Conservation (phyloP, 2,797 vertebrate species). For the Aphelocoma californica region DNA sequence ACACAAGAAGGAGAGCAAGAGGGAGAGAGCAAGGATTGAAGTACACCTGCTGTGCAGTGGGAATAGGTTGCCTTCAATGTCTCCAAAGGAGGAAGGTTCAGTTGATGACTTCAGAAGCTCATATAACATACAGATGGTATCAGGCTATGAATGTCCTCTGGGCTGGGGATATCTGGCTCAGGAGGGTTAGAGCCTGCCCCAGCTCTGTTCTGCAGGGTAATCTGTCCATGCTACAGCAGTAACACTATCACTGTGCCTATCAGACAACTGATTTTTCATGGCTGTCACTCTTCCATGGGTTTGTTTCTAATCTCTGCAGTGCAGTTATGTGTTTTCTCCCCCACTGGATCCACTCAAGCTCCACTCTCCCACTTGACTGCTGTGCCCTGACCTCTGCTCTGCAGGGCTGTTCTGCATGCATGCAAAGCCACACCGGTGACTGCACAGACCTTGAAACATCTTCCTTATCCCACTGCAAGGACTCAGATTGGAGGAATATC, state of each 20-base stretch:
- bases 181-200: background rate
- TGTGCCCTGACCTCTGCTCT: background rate
- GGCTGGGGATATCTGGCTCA: background rate
- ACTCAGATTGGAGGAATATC: background rate
- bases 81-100: background rate
- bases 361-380: background rate
- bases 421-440: background rate
- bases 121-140: background rate
- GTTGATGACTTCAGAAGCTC: background rate
- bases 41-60: background rate
- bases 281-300: background rate
- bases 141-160: background rate
- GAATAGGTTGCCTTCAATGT: background rate
- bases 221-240: background rate
- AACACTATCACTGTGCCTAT: background rate
- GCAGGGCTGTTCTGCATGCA: background rate
- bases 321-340: background rate
- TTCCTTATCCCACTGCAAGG: background rate
- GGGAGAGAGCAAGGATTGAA: background rate
- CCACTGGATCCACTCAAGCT: background rate
- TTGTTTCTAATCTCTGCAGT: constrained; percentile 29
- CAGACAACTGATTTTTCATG: background rate
- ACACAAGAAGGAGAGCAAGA: background rate
- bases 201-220: background rate
- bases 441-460: background rate